Percentiles rank a stretch among this genome's conserved stretches.
These are phyloP conservation scores for Trigoniulus corallinus DNA, from an alignment of 1,140 invertebrate genomes.

Conservation along the genomic window DNA sequence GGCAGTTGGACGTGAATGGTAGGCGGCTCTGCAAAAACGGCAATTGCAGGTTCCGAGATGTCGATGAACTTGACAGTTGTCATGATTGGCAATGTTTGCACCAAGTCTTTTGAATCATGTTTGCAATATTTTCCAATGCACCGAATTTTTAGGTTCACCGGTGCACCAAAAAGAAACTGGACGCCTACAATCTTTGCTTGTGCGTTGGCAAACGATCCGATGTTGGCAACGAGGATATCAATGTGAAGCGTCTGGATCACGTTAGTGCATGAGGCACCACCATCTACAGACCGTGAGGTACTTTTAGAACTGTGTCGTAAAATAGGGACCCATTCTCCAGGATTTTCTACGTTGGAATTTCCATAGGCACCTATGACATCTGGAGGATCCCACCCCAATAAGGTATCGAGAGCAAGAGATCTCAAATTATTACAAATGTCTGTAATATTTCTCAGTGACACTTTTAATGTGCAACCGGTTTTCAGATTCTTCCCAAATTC, in stretches of 20 bases:
- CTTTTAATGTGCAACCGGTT: not conserved
- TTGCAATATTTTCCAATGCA: not conserved
- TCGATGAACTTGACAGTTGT: not conserved
- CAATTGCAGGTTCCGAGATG: not conserved
- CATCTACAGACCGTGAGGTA: not conserved
- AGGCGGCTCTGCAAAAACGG: not conserved
- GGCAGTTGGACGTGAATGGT: not conserved
- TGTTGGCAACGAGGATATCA: not conserved
- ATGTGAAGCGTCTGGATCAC: not conserved
- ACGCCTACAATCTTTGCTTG: not conserved
- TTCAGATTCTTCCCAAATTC: not conserved
- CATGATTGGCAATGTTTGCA: not conserved
- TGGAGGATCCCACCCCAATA: not conserved
- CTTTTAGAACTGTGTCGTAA: not conserved
- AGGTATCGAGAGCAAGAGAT: not conserved
- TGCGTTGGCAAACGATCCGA: not conserved
- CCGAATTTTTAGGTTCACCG: not conserved
- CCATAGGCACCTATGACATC: not conserved
- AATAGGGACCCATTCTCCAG: not conserved
- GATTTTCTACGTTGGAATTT: not conserved
- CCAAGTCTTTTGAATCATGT: not conserved
- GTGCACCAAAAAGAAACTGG: not conserved
- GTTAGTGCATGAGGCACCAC: not conserved
- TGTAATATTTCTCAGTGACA: not conserved
- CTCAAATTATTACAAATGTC: not conserved